Conservation (phyloP, 2,113 vertebrate genomes). For the Nycticebus coucang region DNA sequence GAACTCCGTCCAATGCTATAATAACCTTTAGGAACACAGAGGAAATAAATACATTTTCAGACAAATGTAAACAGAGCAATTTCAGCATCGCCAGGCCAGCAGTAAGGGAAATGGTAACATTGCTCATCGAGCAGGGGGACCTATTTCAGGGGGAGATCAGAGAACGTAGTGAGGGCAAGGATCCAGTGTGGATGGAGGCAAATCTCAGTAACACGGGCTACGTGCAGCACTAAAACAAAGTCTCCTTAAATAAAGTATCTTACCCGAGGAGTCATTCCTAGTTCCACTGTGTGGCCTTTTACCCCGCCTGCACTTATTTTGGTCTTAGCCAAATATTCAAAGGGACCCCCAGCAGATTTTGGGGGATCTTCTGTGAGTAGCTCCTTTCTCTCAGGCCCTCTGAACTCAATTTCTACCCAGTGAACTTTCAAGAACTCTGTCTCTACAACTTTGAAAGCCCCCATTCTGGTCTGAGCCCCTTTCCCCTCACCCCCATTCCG, state of each 20-base stretch:
- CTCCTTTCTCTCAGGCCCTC: not conserved
- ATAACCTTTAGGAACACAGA: fast-evolving
- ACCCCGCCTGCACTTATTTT: fast-evolving
- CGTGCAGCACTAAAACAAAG: not conserved
- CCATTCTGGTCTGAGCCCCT: not conserved
- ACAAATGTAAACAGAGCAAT: fast-evolving
- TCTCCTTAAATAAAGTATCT: fast-evolving
- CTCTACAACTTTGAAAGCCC: not conserved
- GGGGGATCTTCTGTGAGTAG: too few relatives aligned
- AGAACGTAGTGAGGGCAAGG: fast-evolving
- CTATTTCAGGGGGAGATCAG: not conserved
- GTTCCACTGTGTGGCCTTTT: fast-evolving
- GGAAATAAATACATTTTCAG: not conserved
- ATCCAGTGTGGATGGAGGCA: not conserved
- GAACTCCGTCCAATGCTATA: not conserved
- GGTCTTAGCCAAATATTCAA: not conserved
- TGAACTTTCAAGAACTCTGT: not conserved
- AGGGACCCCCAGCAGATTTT: too few relatives aligned
- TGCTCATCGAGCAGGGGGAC: not conserved
- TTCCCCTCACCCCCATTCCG: fast-evolving
- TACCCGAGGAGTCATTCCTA: not conserved
- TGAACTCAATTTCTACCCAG: not conserved
- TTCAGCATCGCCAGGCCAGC: not conserved
- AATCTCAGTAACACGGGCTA: fast-evolving
- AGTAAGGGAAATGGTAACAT: fast-evolving